Percentiles rank a stretch among this genome's conserved stretches.
These are phyloP conservation scores for Xestoiulus laeticollis DNA, from an alignment of 2,888 invertebrate species.

Conservation along the genomic window DNA sequence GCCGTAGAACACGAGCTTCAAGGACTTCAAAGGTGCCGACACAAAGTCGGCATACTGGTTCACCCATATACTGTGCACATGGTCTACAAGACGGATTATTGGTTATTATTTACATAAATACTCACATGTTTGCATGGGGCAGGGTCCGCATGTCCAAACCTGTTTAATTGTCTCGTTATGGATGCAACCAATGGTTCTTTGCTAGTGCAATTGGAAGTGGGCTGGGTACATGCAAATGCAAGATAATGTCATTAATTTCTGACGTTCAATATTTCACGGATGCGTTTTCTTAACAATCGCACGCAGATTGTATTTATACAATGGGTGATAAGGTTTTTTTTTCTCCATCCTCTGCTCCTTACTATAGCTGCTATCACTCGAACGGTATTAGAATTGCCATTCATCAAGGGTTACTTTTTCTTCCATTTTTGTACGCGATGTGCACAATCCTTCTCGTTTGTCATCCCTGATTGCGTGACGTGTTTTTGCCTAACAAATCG, in stretches of 20 bases:
- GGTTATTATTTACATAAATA: too few relatives aligned
- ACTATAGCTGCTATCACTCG: not conserved
- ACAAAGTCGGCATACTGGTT: too few relatives aligned
- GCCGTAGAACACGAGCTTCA: too few relatives aligned
- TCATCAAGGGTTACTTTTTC: not conserved
- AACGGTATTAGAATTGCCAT: not conserved
- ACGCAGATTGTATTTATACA: constrained; percentile 25
- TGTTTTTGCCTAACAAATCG: constrained; percentile 35
- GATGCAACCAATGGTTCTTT: not conserved
- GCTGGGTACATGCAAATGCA: not conserved
- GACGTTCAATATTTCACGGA: constrained; percentile 43
- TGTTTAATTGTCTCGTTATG: too few relatives aligned
- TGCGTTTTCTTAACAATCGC: constrained; percentile 3
- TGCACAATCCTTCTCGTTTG: constrained; percentile 11
- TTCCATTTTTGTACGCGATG: not conserved
- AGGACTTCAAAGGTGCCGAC: too few relatives aligned
- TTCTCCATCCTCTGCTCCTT: not conserved
- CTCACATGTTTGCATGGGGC: too few relatives aligned
- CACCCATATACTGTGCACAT: too few relatives aligned
- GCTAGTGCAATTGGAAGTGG: not conserved
- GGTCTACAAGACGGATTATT: too few relatives aligned
- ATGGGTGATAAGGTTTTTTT: not conserved
- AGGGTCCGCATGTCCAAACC: too few relatives aligned
- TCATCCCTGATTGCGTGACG: constrained; percentile 39
- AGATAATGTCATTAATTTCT: constrained; percentile 41